phyloP scores from a whole-genome alignment of 2,888 invertebrate species.

The Mesorhabditis belari region DNA sequence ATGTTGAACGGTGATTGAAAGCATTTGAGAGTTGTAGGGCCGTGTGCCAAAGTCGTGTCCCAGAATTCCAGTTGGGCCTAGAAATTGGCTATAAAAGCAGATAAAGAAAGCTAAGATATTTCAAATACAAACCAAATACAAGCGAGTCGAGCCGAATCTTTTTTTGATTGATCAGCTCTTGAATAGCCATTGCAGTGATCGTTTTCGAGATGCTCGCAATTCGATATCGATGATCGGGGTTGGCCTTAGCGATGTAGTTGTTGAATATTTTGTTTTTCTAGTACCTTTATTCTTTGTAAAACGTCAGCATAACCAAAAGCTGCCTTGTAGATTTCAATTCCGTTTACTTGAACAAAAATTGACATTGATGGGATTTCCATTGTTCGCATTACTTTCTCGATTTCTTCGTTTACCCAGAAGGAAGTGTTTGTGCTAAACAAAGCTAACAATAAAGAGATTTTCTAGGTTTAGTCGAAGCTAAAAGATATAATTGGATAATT shows the following conservation, averaged over 20 bases:
- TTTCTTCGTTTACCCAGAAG: neutral
- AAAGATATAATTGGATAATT: no score
- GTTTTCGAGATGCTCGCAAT: slow-evolving; percentile 33
- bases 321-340: slow-evolving; percentile 12
- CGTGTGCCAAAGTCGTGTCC: neutral
- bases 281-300: slow-evolving; percentile 10
- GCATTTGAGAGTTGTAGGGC: neutral
- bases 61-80: slow-evolving; percentile 1
- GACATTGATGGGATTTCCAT: slow-evolving; percentile 33
- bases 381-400: slow-evolving; percentile 17
- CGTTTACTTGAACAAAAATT: slow-evolving; percentile 16
- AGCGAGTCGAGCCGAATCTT: slow-evolving; percentile 12
- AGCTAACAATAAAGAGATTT: no score
- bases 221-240: slow-evolving; percentile 20
- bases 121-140: slow-evolving; percentile 21
- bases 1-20: slow-evolving; percentile 10
- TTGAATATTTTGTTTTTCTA: neutral
- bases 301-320: slow-evolving; percentile 33
- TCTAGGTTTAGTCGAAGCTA: no score
- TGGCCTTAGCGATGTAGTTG: slow-evolving; percentile 10
- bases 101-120: slow-evolving; percentile 1
- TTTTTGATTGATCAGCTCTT: slow-evolving; percentile 18
- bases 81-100: neutral
- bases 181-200: slow-evolving; percentile 32
- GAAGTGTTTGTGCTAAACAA: no score